Evolutionary conservation across 2,113 vertebrate species (phyloP).

Genomic region (Aphyosemion australe): DNA sequence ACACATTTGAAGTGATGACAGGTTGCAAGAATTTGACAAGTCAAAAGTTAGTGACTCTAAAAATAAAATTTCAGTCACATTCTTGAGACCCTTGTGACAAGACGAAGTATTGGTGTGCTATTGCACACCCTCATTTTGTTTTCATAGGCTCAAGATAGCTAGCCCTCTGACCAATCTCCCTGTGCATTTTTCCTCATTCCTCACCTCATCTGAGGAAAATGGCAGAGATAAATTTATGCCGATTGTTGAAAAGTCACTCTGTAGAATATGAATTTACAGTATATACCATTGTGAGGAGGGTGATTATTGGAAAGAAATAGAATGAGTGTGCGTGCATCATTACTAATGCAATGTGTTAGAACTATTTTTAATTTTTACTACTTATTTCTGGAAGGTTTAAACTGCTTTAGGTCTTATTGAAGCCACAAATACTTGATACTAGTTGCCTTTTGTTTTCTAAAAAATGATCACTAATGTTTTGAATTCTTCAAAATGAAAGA

Average conservation of each 20-base stretch:
- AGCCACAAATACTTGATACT: too few species aligned
- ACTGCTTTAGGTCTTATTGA: not conserved
- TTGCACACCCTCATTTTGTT: slow-evolving; percentile 56
- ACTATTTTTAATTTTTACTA: not conserved
- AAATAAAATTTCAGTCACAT: slow-evolving; percentile 76
- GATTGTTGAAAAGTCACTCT: slow-evolving; percentile 32
- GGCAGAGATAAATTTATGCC: slow-evolving; percentile 36
- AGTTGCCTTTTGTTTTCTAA: not conserved
- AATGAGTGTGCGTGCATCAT: slow-evolving; percentile 2
- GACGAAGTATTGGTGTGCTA: slow-evolving; percentile 54
- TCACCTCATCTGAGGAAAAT: slow-evolving; percentile 37
- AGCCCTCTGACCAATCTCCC: slow-evolving; percentile 46
- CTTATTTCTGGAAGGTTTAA: not conserved
- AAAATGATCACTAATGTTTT: not conserved
- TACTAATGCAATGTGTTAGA: not conserved
- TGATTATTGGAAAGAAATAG: slow-evolving; percentile 23
- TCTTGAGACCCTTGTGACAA: slow-evolving; percentile 67
- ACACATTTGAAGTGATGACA: slow-evolving; percentile 78
- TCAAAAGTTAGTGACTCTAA: slow-evolving; percentile 75
- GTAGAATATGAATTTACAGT: slow-evolving; percentile 22
- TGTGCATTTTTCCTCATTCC: slow-evolving; percentile 52
- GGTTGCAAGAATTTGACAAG: slow-evolving; percentile 80
- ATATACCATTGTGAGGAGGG: slow-evolving; percentile 14
- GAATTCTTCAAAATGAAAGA: not conserved
- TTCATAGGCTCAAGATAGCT: slow-evolving; percentile 60